phyloP scores from a whole-genome alignment of 2,797 vertebrate species.

The Rhinella marina region DNA sequence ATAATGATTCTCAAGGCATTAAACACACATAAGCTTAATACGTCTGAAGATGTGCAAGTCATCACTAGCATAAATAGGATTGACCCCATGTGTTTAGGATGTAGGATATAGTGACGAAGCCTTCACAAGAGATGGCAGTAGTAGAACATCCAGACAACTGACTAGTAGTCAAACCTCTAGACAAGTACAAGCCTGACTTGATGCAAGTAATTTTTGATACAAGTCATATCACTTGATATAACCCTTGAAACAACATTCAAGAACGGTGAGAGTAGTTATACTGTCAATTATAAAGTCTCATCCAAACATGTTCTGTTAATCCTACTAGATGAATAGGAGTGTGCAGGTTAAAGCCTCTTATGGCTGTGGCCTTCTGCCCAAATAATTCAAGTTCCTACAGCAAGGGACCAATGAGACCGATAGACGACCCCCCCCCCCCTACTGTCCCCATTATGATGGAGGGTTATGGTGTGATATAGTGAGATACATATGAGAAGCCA shows the following conservation, averaged over 20 bases:
- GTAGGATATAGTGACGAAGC: neutral
- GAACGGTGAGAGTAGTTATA: neutral
- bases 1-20: neutral
- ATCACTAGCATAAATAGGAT: neutral
- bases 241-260: neutral
- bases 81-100: neutral
- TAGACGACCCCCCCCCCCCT: neutral
- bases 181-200: neutral
- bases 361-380: slow-evolving; percentile 12
- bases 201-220: too few species aligned
- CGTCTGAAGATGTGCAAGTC: neutral
- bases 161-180: neutral
- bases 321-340: neutral
- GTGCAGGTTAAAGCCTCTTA: slow-evolving; percentile 40
- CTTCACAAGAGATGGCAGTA: neutral
- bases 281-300: neutral
- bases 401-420: neutral
- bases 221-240: too few species aligned
- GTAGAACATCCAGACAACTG: neutral
- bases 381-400: neutral
- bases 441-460: neutral
- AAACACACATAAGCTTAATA: neutral
- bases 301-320: slow-evolving; percentile 11
- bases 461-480: neutral
- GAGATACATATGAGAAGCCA: neutral